Base-by-base conservation (phyloP, 2,888 invertebrate species). In the Diarsia mendica region DNA sequence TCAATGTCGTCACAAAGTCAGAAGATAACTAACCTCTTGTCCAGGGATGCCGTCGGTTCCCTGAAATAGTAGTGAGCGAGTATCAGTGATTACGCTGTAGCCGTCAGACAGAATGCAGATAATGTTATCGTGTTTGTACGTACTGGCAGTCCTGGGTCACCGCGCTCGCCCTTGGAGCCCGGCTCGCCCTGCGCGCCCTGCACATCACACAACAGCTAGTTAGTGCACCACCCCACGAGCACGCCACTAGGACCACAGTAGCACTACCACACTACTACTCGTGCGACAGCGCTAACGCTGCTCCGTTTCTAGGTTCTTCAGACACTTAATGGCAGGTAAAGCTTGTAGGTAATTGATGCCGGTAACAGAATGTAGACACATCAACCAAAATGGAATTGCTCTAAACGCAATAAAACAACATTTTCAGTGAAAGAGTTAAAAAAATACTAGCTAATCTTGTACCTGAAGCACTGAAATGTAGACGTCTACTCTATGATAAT, bases 1-100 rank as follows among this genome's bases (percentile, higher is more conserved):
- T 33, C 33, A 28, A 58, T 58, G 15, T 67, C 6, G 6, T 33
- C 33, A 33, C 18, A 23, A 67, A 58, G 15, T 72, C 51, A 23
- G 39, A 11, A 61, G 51, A 65, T 18, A 82, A 92, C 95, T 96
- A 97, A 98, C 98, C 98, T 98, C 98, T 97, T 98, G 97, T 92
- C 99, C 99, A 90, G 99, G 99, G 93, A 99, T 99, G 91, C 99
- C 99, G 94, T 99, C 99, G 82, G 99, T 99, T 91, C 99, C 99
- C 99, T 99, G 97, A 93, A 97, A 97, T 72, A 69, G 75, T 74
- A 77, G 80, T 69, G 68, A 80, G 83, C 55, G 74, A 67, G 67
- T 67, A 82, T 85, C 74, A 85, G 75, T 77, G 67, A 66, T 70
- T 55, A 46, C 20, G 55, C 61, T 64, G 49, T 18, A 49, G 51